Percentiles rank a stretch among this genome's conserved stretches.
These are phyloP conservation scores for Trichonephila clavata DNA, from an alignment of 1,140 invertebrate species.

Conservation along the genomic window DNA sequence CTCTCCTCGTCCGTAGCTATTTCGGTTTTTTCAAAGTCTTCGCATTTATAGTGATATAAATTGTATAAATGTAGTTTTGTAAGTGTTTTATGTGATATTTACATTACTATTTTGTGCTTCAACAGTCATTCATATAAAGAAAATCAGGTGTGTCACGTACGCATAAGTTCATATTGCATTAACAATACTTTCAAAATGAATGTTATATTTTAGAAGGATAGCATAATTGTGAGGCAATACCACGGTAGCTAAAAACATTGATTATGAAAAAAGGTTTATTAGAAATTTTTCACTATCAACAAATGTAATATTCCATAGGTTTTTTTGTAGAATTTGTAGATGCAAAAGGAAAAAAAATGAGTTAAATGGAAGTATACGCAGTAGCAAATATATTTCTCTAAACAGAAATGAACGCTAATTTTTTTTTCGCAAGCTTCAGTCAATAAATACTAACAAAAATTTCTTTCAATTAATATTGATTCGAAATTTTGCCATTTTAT, in stretches of 20 bases:
- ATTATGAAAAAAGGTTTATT: not conserved
- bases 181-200: not conserved
- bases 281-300: not conserved
- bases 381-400: too few species aligned
- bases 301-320: not conserved
- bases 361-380: too few species aligned
- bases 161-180: not conserved
- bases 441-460: too few species aligned
- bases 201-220: not conserved
- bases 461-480: too few species aligned
- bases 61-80: slow-evolving; percentile 16
- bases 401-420: too few species aligned
- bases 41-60: not conserved
- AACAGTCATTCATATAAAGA: not conserved
- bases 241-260: not conserved
- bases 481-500: too few species aligned
- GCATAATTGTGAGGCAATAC: not conserved
- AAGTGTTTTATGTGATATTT: slow-evolving; percentile 24
- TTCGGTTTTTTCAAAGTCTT: slow-evolving; percentile 4
- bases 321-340: not conserved
- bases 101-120: not conserved
- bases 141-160: not conserved
- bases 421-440: too few species aligned
- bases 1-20: not conserved
- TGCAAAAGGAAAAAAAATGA: too few species aligned